Percentiles rank a stretch among this genome's conserved stretches.
phyloP scores from a whole-genome alignment of 2,113 vertebrate genomes.

The Riparia riparia region DNA sequence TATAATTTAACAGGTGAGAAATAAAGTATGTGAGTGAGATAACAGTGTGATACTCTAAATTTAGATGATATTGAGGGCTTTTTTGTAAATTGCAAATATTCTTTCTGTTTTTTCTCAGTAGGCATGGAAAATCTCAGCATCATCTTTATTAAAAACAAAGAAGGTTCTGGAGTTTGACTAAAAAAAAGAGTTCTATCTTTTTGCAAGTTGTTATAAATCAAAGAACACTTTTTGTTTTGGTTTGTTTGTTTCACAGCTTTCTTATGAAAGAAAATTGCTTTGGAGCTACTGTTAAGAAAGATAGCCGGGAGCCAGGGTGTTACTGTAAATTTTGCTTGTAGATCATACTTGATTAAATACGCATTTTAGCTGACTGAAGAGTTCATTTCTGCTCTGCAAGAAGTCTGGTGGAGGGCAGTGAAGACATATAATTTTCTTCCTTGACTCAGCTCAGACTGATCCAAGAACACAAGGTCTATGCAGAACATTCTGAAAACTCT shows the following conservation, averaged over 20 bases:
- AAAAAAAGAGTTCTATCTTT: not conserved
- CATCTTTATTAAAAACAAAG: not conserved
- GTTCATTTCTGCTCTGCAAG: not conserved
- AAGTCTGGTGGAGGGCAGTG: not conserved
- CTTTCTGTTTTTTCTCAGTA: not conserved
- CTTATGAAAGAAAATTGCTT: not conserved
- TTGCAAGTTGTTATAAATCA: not conserved
- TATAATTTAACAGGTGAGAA: constrained; percentile 73
- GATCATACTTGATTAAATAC: not conserved
- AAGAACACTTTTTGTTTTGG: not conserved
- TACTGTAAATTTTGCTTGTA: not conserved
- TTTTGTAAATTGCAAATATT: constrained; percentile 15
- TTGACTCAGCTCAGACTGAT: not conserved
- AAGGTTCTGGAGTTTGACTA: not conserved
- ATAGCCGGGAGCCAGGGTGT: not conserved
- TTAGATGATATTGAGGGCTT: not conserved
- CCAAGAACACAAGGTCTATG: not conserved
- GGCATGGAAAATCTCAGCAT: not conserved
- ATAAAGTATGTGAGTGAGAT: constrained; percentile 48
- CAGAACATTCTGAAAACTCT: not conserved
- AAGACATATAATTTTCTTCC: not conserved
- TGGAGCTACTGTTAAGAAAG: not conserved
- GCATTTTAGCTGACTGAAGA: not conserved
- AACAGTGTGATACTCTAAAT: constrained; percentile 58
- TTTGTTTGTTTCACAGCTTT: not conserved